Conservation (phyloP, 2,888 invertebrate genomes). For the Lycaena phlaeas region DNA sequence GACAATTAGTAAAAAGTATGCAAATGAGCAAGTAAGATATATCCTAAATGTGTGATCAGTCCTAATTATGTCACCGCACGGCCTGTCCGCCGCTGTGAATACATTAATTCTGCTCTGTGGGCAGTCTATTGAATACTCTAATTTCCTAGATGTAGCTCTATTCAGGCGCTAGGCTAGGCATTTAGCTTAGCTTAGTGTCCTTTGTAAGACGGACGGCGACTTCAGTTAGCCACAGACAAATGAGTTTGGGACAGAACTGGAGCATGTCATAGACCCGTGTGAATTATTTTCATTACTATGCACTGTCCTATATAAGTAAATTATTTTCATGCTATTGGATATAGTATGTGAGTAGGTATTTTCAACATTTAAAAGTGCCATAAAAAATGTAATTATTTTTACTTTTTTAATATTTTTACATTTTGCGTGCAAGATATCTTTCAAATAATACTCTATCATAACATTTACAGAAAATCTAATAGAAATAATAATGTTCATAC, state of each 20-base stretch:
- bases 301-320: no score
- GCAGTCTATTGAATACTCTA: slow-evolving; percentile 10
- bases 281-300: not conserved
- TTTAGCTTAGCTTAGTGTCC: not conserved
- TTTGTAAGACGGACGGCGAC: not conserved
- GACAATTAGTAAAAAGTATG: no score
- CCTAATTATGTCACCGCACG: slow-evolving; percentile 7
- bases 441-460: no score
- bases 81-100: slow-evolving; percentile 6
- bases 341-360: no score
- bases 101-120: slow-evolving; percentile 4
- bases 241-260: slow-evolving; percentile 1
- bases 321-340: no score
- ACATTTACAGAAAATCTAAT: no score
- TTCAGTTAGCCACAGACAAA: not conserved
- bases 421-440: no score
- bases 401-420: no score
- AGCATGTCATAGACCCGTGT: not conserved
- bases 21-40: no score
- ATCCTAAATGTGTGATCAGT: not conserved
- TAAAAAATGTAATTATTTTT: no score
- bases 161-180: slow-evolving; percentile 1
- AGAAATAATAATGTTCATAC: no score
- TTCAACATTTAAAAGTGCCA: no score
- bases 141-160: slow-evolving; percentile 7